Conservation (phyloP, 2,888 invertebrate genomes). For the Cheilosia soror region DNA sequence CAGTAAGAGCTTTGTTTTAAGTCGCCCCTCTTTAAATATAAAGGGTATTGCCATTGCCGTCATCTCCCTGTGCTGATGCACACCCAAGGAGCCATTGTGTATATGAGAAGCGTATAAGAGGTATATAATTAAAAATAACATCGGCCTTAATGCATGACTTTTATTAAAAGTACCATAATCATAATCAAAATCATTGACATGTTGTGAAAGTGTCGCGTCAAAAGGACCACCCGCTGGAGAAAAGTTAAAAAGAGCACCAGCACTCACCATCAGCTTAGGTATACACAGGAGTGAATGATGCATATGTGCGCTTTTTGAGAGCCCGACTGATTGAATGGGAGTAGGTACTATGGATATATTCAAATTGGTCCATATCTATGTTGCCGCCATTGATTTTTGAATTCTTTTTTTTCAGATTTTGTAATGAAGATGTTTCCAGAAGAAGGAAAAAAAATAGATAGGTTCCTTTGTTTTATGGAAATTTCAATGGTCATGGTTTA, state of each 20-base stretch:
- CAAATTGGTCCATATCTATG: too few relatives aligned
- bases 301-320: constrained; percentile 45
- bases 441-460: too few relatives aligned
- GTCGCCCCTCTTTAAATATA: constrained; percentile 30
- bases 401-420: too few relatives aligned
- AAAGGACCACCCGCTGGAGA: constrained; percentile 61
- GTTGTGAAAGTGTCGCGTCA: constrained; percentile 47
- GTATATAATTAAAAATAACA: constrained; percentile 56
- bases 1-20: constrained; percentile 45
- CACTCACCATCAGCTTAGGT: constrained; percentile 10
- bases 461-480: too few relatives aligned
- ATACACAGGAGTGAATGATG: neutral
- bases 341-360: too few relatives aligned
- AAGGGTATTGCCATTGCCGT: constrained; percentile 23
- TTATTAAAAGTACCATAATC: constrained; percentile 60
- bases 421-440: too few relatives aligned
- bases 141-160: constrained; percentile 48
- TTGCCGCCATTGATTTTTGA: too few relatives aligned
- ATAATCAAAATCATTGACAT: constrained; percentile 60
- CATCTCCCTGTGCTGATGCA: constrained; percentile 12
- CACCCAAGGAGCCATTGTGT: constrained; percentile 39
- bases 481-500: too few relatives aligned
- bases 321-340: neutral
- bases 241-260: constrained; percentile 44
- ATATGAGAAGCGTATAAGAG: neutral